Conservation (phyloP, 92 coral and sea anemone species). For the Bergia sp. region DNA sequence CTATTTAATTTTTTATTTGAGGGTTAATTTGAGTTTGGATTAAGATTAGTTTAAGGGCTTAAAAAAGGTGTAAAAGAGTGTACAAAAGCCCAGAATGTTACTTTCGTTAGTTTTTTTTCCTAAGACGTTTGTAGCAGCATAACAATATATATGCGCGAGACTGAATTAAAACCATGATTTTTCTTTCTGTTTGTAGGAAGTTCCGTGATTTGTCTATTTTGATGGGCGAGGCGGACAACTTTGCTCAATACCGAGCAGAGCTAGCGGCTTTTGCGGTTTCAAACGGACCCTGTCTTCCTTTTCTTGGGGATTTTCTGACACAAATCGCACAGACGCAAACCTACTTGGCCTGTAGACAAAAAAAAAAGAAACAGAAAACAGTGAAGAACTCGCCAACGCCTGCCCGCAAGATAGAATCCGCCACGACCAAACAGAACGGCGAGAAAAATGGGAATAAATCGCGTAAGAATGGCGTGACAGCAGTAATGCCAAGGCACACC, state of each 20-base stretch:
- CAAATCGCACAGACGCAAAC: slow-evolving; percentile 95
- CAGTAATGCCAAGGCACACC: slow-evolving; percentile 44
- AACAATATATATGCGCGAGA: not conserved
- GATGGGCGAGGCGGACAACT: slow-evolving; percentile 95
- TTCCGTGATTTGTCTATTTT: slow-evolving; percentile 88
- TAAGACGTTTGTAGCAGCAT: too few relatives aligned
- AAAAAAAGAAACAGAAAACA: slow-evolving; percentile 54
- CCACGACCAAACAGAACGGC: not conserved
- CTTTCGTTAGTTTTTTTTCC: too few relatives aligned
- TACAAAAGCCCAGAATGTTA: too few relatives aligned
- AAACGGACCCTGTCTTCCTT: slow-evolving; percentile 80
- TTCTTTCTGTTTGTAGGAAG: slow-evolving; percentile 63
- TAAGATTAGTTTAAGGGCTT: too few relatives aligned
- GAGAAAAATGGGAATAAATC: slow-evolving; percentile 9
- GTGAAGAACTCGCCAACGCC: slow-evolving; percentile 37
- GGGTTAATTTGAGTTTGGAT: too few relatives aligned
- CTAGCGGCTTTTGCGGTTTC: slow-evolving; percentile 60
- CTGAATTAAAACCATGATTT: not conserved
- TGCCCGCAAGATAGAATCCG: not conserved
- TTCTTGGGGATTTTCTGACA: slow-evolving; percentile 94
- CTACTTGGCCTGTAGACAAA: slow-evolving; percentile 75
- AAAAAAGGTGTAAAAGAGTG: too few relatives aligned
- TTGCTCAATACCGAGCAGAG: slow-evolving; percentile 83
- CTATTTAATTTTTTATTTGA: too few relatives aligned
- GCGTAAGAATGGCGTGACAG: slow-evolving; percentile 54